Percentiles rank a stretch among this genome's conserved stretches.
phyloP scores from a whole-genome alignment of 2,888 invertebrate species.

The Cephus runcator region DNA sequence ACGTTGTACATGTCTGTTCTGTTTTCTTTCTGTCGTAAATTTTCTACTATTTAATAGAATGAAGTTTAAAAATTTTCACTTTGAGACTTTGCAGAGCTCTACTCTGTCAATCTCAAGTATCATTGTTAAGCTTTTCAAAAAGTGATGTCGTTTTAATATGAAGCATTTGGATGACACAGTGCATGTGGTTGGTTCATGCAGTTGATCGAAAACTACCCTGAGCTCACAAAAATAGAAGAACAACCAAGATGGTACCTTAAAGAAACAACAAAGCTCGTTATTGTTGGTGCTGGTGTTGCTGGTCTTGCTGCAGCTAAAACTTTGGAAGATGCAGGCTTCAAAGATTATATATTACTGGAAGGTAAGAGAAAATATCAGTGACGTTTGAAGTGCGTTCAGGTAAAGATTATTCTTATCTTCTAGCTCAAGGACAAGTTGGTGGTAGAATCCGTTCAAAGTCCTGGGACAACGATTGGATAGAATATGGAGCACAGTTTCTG shows the following conservation, averaged over 20 bases:
- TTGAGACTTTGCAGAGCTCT: no score
- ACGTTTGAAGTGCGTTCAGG: no score
- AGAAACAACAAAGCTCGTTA: slow-evolving; percentile 62
- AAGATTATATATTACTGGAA: slow-evolving; percentile 70
- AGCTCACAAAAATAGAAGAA: no score
- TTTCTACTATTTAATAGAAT: no score
- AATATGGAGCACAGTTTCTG: slow-evolving; percentile 74
- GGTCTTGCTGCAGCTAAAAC: slow-evolving; percentile 71
- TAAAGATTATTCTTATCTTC: slow-evolving; percentile 14
- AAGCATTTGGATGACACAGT: slow-evolving; percentile 39
- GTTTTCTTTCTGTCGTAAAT: no score
- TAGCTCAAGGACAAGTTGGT: slow-evolving; percentile 68
- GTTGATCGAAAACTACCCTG: slow-evolving; percentile 26
- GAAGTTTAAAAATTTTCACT: no score
- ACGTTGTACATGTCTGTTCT: no score
- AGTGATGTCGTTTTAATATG: no score
- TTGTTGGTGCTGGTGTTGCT: slow-evolving; percentile 73
- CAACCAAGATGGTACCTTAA: slow-evolving; percentile 8
- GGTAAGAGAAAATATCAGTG: slow-evolving; percentile 45
- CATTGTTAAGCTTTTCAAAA: no score
- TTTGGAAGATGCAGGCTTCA: slow-evolving; percentile 64
- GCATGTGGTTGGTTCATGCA: slow-evolving; percentile 41
- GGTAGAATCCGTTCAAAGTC: slow-evolving; percentile 68
- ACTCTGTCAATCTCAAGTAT: no score
- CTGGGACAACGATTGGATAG: slow-evolving; percentile 65